Conservation (phyloP, 2,797 vertebrate species). For the Sandelia bainsii region DNA sequence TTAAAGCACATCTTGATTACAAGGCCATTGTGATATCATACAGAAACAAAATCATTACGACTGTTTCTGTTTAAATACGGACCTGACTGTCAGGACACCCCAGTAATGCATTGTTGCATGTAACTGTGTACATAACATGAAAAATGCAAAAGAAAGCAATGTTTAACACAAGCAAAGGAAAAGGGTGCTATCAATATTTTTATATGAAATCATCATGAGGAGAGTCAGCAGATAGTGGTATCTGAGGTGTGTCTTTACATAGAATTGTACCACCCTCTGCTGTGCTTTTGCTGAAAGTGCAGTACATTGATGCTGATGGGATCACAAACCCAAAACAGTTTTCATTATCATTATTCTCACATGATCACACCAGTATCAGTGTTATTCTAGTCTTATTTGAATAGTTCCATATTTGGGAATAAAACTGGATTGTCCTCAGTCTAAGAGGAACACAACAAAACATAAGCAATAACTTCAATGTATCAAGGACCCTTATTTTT, state of each 20-base stretch:
- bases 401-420: not conserved
- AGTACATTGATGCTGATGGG: not conserved
- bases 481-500: too few species aligned
- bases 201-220: not conserved
- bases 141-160: not conserved
- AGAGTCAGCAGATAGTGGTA: not conserved
- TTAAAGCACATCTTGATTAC: too few species aligned
- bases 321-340: not conserved
- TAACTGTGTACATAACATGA: not conserved
- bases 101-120: too few species aligned
- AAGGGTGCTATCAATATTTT: not conserved
- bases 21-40: too few species aligned
- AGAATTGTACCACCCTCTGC: slow-evolving; percentile 58
- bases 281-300: slow-evolving; percentile 41
- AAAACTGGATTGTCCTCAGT: not conserved
- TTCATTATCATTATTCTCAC: not conserved
- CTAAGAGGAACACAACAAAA: not conserved
- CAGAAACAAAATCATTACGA: not conserved
- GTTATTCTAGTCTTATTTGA: not conserved
- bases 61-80: not conserved
- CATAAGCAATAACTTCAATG: too few species aligned
- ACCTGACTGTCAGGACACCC: too few species aligned
- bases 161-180: not conserved
- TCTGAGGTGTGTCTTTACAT: not conserved
- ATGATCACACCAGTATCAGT: not conserved